phyloP scores from a whole-genome alignment of 1,140 invertebrate genomes.

The Papilio machaon region DNA sequence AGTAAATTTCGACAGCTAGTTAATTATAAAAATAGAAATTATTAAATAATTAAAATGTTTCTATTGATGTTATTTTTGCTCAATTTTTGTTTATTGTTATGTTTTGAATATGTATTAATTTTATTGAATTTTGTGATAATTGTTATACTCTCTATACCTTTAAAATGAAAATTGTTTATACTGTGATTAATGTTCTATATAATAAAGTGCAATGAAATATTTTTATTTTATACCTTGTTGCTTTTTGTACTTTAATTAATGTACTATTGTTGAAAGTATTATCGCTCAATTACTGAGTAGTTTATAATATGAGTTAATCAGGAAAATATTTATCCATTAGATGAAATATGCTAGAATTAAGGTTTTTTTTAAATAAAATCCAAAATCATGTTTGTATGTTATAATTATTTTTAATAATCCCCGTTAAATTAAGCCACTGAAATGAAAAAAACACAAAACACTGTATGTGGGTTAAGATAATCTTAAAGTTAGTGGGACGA shows the following conservation, averaged over 20 bases:
- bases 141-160: not conserved
- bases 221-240: constrained; percentile 36
- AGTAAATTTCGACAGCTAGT: not conserved
- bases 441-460: not conserved
- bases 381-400: not conserved
- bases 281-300: constrained; percentile 67
- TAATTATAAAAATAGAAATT: not conserved
- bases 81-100: not conserved
- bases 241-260: constrained; percentile 34
- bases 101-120: not conserved
- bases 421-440: not conserved
- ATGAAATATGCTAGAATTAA: constrained; percentile 42
- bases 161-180: constrained; percentile 9
- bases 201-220: constrained; percentile 29
- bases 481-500: constrained; percentile 14
- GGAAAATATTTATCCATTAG: constrained; percentile 54
- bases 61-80: not conserved
- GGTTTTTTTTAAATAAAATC: not conserved
- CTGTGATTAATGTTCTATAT: constrained; percentile 36
- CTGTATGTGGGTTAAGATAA: not conserved
- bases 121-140: not conserved
- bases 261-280: constrained; percentile 42
- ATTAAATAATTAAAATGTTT: not conserved
- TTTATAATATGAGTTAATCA: constrained; percentile 47
- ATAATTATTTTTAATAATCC: not conserved